These are phyloP conservation scores for Malacoraja senta DNA, from an alignment of 2,797 vertebrate genomes.

Conservation along the genomic window DNA sequence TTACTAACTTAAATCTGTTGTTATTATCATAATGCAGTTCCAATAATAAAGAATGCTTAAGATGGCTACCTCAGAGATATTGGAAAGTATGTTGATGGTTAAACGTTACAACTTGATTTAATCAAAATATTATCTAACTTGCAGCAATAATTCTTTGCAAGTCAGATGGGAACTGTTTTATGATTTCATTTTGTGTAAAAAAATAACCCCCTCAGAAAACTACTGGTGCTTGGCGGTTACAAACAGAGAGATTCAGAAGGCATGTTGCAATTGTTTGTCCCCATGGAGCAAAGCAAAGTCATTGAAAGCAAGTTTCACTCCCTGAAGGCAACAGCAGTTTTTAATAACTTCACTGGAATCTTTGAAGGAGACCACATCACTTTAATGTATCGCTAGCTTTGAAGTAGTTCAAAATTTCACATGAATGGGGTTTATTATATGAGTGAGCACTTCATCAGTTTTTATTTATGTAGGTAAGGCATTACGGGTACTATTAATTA, in stretches of 20 bases:
- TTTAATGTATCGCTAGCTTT: constrained; percentile 25
- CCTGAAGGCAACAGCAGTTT: constrained; percentile 21
- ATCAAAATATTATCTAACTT: neutral
- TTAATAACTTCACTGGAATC: constrained; percentile 24
- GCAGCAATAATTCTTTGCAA: neutral
- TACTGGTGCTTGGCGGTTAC: neutral
- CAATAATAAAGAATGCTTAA: neutral
- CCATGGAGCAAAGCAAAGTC: neutral
- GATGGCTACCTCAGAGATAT: neutral
- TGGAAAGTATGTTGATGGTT: neutral
- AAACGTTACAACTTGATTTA: neutral
- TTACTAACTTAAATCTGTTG: neutral
- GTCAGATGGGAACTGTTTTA: neutral
- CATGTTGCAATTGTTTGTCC: neutral
- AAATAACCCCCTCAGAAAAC: neutral
- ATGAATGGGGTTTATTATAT: constrained; percentile 24
- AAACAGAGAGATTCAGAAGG: neutral
- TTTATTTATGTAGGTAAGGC: neutral
- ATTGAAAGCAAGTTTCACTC: neutral
- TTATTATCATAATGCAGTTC: neutral
- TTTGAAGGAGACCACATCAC: constrained; percentile 4
- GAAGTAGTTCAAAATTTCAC: constrained; percentile 4
- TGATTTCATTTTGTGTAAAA: neutral
- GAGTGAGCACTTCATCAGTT: neutral
- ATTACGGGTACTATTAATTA: neutral